Percentiles rank a stretch among this genome's conserved stretches.
Conservation (phyloP, 2,888 invertebrate species). For the Anagyrus pseudococci region DNA sequence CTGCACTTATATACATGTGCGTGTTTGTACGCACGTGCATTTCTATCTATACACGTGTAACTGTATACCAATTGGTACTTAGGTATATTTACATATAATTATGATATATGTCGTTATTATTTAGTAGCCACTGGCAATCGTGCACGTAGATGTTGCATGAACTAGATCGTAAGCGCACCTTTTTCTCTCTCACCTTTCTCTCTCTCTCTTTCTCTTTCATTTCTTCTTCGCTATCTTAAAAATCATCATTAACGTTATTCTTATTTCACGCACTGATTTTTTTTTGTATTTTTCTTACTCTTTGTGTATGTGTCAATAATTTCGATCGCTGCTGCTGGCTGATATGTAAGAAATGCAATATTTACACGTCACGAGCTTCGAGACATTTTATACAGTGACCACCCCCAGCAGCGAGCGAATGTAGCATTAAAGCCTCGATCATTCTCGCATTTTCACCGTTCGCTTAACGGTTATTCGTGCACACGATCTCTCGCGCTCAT, state of each 20-base stretch:
- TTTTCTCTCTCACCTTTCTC: not conserved
- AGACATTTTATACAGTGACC: not conserved
- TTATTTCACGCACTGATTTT: too few relatives aligned
- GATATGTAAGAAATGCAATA: not conserved
- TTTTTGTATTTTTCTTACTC: too few relatives aligned
- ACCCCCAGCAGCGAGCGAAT: constrained; percentile 11
- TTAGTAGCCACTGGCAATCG: not conserved
- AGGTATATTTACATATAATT: too few relatives aligned
- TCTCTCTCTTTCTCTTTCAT: not conserved
- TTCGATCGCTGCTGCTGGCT: constrained; percentile 15
- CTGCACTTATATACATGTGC: constrained; percentile 5
- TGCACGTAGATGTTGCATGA: constrained; percentile 48
- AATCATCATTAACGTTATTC: not conserved
- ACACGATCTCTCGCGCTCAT: too few relatives aligned
- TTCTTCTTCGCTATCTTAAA: not conserved
- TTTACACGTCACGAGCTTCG: too few relatives aligned
- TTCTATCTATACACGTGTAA: not conserved
- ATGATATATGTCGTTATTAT: too few relatives aligned
- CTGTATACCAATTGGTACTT: not conserved
- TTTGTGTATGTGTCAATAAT: constrained; percentile 7
- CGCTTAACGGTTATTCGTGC: not conserved
- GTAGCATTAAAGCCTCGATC: constrained; percentile 23
- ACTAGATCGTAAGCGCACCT: not conserved
- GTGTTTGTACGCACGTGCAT: not conserved
- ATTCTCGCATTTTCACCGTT: constrained; percentile 15